Evolutionary conservation across 1,140 invertebrate species (phyloP).

Genomic region (Tribolium madens): DNA sequence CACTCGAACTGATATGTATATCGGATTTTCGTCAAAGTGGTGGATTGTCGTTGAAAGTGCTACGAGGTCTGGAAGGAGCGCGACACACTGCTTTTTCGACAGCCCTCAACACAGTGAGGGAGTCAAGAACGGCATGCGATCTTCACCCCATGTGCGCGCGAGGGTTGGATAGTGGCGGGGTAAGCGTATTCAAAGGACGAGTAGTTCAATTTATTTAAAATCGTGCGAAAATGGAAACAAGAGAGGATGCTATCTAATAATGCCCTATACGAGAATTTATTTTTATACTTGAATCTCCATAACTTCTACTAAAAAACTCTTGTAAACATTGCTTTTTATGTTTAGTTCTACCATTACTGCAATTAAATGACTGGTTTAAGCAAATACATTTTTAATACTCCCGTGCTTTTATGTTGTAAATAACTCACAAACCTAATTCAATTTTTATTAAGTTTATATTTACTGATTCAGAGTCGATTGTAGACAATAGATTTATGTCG

Average conservation of each 20-base stretch:
- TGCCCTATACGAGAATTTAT: not conserved
- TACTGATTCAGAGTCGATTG: too few species aligned
- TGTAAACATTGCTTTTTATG: too few species aligned
- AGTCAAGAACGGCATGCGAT: constrained; percentile 45
- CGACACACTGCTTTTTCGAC: constrained; percentile 41
- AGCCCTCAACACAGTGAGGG: constrained; percentile 53
- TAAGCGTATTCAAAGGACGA: not conserved
- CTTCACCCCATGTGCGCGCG: constrained; percentile 33
- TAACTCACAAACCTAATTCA: too few species aligned
- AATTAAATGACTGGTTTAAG: too few species aligned
- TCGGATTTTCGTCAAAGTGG: not conserved
- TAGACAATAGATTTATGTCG: too few species aligned
- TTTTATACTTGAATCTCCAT: not conserved
- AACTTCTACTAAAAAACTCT: too few species aligned
- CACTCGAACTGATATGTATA: constrained; percentile 15
- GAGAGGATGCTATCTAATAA: not conserved
- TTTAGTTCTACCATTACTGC: too few species aligned
- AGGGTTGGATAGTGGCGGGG: constrained; percentile 9
- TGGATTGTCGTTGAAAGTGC: constrained; percentile 18
- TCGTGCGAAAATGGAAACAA: not conserved
- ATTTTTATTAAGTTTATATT: too few species aligned
- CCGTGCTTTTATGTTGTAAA: too few species aligned
- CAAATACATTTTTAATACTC: too few species aligned
- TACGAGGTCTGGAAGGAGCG: constrained; percentile 1
- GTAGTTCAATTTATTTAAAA: constrained; percentile 10